Evolutionary conservation across 2,113 vertebrate species (phyloP).

Genomic region (Silurus glanis): DNA sequence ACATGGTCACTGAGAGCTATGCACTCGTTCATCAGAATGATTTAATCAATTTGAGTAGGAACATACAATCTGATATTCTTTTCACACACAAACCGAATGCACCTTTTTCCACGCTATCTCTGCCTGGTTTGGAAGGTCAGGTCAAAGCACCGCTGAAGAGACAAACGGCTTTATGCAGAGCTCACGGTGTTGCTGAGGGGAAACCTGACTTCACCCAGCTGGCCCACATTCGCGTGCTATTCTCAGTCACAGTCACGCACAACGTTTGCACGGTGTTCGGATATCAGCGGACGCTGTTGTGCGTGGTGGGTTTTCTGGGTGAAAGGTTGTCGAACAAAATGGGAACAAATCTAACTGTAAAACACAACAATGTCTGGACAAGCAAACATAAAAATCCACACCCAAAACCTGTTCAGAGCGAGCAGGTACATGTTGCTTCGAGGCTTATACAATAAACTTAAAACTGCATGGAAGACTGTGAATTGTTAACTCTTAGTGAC

Average conservation of each 20-base stretch:
- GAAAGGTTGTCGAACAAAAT: slow-evolving; percentile 54
- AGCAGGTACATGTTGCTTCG: neutral
- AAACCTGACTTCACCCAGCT: slow-evolving; percentile 21
- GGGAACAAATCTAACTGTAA: neutral
- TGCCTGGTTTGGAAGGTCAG: neutral
- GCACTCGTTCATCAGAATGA: neutral
- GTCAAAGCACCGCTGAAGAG: neutral
- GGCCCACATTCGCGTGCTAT: slow-evolving; percentile 9
- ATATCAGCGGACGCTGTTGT: slow-evolving; percentile 8
- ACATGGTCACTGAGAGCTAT: neutral
- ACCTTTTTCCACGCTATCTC: neutral
- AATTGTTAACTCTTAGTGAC: neutral
- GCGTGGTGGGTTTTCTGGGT: slow-evolving; percentile 49
- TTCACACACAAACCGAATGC: neutral
- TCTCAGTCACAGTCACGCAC: slow-evolving; percentile 29
- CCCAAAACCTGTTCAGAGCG: neutral
- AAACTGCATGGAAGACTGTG: neutral
- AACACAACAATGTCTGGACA: neutral
- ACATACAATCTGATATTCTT: neutral
- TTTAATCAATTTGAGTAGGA: neutral
- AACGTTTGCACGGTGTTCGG: neutral
- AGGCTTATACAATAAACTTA: neutral
- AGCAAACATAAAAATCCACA: neutral
- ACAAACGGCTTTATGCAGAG: neutral
- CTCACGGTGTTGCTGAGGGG: neutral